These are phyloP conservation scores for Pavo muticus DNA, from an alignment of 2,113 vertebrate genomes.

Conservation along the genomic window DNA sequence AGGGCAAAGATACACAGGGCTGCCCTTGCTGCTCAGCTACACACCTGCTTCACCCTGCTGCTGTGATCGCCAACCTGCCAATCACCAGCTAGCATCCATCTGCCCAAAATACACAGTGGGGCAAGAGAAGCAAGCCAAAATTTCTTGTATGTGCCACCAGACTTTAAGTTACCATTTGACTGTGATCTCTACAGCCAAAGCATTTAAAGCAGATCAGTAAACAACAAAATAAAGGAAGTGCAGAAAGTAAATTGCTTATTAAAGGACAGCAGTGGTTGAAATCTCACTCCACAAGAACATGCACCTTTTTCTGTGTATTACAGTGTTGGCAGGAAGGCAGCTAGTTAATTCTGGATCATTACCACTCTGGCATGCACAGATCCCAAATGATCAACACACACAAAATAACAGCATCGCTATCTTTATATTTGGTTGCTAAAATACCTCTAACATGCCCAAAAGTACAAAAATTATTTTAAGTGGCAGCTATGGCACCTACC, in stretches of 20 bases:
- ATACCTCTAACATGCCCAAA: not conserved
- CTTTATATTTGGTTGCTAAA: conserved; percentile 5
- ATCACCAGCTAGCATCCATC: not conserved
- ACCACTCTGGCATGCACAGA: not conserved
- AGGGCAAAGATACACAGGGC: not conserved
- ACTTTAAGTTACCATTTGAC: not conserved
- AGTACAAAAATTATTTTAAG: not conserved
- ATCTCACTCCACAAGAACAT: not conserved
- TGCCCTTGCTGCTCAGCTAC: not conserved
- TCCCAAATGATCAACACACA: not conserved
- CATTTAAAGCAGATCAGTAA: not conserved
- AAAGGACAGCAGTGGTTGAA: not conserved
- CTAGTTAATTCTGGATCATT: not conserved
- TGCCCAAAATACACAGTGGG: not conserved
- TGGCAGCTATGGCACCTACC: not conserved
- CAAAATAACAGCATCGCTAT: not conserved
- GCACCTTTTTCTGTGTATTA: not conserved
- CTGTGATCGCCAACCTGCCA: not conserved
- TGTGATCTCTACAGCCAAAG: not conserved
- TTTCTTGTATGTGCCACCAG: not conserved
- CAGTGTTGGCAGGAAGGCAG: not conserved
- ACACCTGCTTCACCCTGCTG: not conserved
- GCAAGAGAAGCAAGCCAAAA: not conserved
- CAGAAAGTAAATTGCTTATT: not conserved
- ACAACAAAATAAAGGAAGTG: not conserved